Evolutionary conservation across 2,888 invertebrate species (phyloP).

Genomic region (Ellobium chinense): DNA sequence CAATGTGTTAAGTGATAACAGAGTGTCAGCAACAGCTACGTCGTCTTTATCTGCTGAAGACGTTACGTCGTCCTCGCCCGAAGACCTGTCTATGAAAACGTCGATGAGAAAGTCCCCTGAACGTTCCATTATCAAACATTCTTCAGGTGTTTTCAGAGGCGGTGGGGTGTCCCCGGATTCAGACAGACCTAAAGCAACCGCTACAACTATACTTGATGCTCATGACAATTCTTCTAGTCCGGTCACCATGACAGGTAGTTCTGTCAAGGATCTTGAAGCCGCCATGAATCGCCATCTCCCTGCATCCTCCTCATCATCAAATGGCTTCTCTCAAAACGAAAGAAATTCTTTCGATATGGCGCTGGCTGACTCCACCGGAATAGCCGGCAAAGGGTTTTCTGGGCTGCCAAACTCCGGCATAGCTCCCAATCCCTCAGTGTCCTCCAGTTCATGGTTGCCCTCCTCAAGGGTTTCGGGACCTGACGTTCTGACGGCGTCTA

Average conservation of each 20-base stretch:
- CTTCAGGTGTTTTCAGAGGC: not conserved
- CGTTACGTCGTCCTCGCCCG: constrained; percentile 30
- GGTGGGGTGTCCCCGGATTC: not conserved
- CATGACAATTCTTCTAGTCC: not conserved
- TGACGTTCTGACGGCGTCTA: constrained; percentile 88
- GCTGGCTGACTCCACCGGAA: not conserved
- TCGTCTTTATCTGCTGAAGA: not conserved
- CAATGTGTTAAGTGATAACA: not conserved
- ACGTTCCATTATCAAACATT: not conserved
- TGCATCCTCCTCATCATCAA: constrained; percentile 73
- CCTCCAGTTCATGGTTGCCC: constrained; percentile 87
- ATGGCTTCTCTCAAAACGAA: constrained; percentile 83
- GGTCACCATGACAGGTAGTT: constrained; percentile 71
- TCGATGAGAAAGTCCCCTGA: not conserved
- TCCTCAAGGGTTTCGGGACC: constrained; percentile 77
- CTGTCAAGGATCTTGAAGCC: constrained; percentile 95
- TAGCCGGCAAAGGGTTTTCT: constrained; percentile 11
- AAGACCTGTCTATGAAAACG: constrained; percentile 46
- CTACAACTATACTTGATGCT: not conserved
- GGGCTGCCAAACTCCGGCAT: not conserved
- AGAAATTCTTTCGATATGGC: constrained; percentile 82
- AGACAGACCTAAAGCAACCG: not conserved
- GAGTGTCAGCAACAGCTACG: not conserved
- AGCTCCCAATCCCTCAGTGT: constrained; percentile 64
- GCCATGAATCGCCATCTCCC: constrained; percentile 96